Percentiles rank a stretch among this genome's conserved stretches.
These are phyloP conservation scores for Mesoclemmys tuberculata DNA, from an alignment of 2,113 vertebrate species.

Conservation along the genomic window DNA sequence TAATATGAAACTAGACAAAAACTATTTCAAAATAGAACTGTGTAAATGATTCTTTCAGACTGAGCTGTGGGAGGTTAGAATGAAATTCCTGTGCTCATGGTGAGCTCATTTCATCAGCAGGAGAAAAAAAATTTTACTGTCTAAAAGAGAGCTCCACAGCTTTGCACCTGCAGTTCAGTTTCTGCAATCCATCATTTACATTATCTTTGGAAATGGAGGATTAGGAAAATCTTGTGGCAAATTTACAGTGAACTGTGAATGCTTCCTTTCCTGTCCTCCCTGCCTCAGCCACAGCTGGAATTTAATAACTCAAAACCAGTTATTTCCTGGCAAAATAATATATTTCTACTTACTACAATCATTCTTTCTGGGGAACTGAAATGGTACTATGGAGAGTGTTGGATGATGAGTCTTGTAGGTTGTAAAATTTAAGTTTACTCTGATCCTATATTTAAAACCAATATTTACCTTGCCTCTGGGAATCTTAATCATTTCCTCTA, in stretches of 20 bases:
- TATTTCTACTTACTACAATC: conserved; percentile 54
- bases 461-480: conserved; percentile 68
- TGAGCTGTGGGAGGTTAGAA: background rate
- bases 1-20: background rate
- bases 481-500: conserved; percentile 67
- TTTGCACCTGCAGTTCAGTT: conserved; percentile 39
- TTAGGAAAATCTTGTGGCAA: conserved; percentile 31
- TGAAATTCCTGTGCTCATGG: background rate
- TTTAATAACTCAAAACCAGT: conserved; percentile 56
- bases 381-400: conserved; percentile 6
- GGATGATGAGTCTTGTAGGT: conserved; percentile 34
- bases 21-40: background rate
- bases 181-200: conserved; percentile 29
- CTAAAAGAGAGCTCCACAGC: background rate
- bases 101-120: background rate
- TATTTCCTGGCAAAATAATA: conserved; percentile 69
- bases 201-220: conserved; percentile 23
- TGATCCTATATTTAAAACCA: conserved; percentile 59
- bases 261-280: conserved; percentile 50
- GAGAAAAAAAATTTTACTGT: conserved; percentile 23
- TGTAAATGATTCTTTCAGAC: background rate
- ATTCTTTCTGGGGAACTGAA: conserved; percentile 63
- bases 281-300: conserved; percentile 55
- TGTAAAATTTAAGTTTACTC: conserved; percentile 47
- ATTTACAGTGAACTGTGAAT: background rate